Evolutionary conservation across 1,140 invertebrate genomes (phyloP).

Genomic region (Holotrichia oblita): DNA sequence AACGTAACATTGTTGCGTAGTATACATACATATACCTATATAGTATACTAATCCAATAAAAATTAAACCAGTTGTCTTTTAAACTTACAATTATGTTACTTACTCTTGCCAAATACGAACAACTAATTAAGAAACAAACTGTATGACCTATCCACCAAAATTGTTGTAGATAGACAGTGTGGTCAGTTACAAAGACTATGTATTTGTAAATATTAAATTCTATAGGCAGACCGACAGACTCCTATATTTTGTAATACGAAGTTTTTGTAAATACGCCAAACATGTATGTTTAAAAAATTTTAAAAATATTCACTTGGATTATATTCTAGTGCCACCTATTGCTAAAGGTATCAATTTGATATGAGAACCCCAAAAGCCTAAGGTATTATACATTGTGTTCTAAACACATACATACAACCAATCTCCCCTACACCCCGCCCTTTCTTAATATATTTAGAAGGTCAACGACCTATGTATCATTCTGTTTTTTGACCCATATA

Average conservation of each 20-base stretch:
- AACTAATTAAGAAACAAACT: neutral
- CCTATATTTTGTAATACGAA: too few relatives aligned
- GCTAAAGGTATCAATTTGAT: constrained; percentile 7
- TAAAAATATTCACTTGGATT: neutral
- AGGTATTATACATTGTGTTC: constrained; percentile 14
- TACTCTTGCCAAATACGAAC: too few relatives aligned
- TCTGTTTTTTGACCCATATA: constrained; percentile 39
- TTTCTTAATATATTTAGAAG: constrained; percentile 35
- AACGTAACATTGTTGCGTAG: too few relatives aligned
- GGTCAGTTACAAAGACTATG: too few relatives aligned
- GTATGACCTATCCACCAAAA: neutral
- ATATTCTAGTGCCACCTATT: constrained; percentile 29
- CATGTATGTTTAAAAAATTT: too few relatives aligned
- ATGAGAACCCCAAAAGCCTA: neutral
- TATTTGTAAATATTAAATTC: too few relatives aligned
- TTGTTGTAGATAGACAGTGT: neutral
- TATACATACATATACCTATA: too few relatives aligned
- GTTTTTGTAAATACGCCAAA: too few relatives aligned
- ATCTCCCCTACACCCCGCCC: constrained; percentile 38
- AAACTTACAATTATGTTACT: too few relatives aligned
- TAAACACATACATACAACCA: neutral
- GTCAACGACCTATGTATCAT: constrained; percentile 32
- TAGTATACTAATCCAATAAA: too few relatives aligned
- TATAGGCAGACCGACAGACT: too few relatives aligned
- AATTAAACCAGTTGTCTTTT: too few relatives aligned